These are phyloP conservation scores for Cepaea nemoralis DNA, from an alignment of 1,140 invertebrate species.

Conservation along the genomic window DNA sequence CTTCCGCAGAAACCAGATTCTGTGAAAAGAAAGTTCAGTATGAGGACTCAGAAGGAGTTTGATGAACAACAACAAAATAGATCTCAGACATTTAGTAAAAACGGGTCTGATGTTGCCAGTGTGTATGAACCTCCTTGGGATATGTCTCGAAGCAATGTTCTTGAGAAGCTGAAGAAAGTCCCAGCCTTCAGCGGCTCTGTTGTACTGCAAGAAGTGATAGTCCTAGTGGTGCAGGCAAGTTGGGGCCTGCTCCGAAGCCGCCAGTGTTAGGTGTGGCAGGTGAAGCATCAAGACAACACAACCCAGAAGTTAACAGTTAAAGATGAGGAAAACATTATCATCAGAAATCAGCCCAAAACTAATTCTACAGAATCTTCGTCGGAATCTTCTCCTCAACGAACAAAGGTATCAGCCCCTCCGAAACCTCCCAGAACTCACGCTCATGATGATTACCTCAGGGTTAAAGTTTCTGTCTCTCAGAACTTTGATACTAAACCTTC, in stretches of 20 bases:
- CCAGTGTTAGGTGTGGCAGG: background rate
- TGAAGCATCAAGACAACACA: background rate
- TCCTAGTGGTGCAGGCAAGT: background rate
- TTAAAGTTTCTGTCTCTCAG: constrained; percentile 7
- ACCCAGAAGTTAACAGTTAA: background rate
- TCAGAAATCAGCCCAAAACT: background rate
- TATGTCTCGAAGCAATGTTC: background rate
- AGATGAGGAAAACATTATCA: background rate
- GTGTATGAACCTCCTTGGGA: constrained; percentile 4
- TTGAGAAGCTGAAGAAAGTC: constrained; percentile 18
- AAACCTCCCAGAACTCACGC: constrained; percentile 81
- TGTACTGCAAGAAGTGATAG: background rate
- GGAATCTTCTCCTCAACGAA: background rate
- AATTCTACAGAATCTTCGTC: background rate
- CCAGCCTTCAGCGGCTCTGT: background rate
- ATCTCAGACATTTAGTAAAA: background rate
- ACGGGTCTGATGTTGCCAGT: background rate
- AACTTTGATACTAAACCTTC: background rate
- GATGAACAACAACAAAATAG: background rate
- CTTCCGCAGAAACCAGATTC: constrained; percentile 17
- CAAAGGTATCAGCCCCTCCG: constrained; percentile 37
- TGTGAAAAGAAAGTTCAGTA: constrained; percentile 25
- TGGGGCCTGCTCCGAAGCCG: background rate
- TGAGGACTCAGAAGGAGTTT: constrained; percentile 12
- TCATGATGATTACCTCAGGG: constrained; percentile 66